Percentiles rank a stretch among this genome's conserved stretches.
Conservation (phyloP, 1,140 invertebrate species). For the Pristionchus pacificus region DNA sequence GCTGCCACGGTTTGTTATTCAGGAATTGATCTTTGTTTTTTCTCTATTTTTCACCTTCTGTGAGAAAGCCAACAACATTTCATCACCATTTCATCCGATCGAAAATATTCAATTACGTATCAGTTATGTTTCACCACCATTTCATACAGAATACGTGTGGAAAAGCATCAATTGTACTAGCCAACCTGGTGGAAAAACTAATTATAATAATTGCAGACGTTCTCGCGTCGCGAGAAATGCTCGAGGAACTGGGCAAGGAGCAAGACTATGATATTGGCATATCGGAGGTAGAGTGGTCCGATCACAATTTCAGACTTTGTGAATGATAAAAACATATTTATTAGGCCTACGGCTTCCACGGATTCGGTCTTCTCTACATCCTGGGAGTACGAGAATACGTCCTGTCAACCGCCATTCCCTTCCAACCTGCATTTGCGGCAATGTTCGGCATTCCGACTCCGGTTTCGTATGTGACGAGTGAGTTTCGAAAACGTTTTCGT, state of each 20-base stretch:
- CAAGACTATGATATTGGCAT: neutral
- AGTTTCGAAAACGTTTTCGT: neutral
- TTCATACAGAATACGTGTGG: too few species aligned
- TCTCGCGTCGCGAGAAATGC: neutral
- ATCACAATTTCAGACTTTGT: neutral
- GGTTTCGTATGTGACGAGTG: neutral
- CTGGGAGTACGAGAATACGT: neutral
- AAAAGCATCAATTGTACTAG: too few species aligned
- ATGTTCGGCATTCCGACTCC: neutral
- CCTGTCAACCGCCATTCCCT: neutral
- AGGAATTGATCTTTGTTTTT: neutral
- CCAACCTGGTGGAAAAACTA: too few species aligned
- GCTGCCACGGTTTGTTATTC: neutral
- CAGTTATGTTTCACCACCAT: too few species aligned
- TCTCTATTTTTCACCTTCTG: neutral
- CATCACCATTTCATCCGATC: too few species aligned
- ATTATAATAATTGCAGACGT: too few species aligned
- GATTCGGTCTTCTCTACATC: neutral
- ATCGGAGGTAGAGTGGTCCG: neutral
- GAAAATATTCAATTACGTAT: too few species aligned
- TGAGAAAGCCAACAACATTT: too few species aligned
- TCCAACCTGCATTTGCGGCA: neutral
- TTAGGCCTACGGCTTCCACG: neutral
- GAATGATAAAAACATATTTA: too few species aligned
- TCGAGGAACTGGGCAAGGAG: neutral